Percentiles rank a stretch among this genome's conserved stretches.
Conservation (phyloP, 2,888 invertebrate genomes). For the Heliconius aoede region DNA sequence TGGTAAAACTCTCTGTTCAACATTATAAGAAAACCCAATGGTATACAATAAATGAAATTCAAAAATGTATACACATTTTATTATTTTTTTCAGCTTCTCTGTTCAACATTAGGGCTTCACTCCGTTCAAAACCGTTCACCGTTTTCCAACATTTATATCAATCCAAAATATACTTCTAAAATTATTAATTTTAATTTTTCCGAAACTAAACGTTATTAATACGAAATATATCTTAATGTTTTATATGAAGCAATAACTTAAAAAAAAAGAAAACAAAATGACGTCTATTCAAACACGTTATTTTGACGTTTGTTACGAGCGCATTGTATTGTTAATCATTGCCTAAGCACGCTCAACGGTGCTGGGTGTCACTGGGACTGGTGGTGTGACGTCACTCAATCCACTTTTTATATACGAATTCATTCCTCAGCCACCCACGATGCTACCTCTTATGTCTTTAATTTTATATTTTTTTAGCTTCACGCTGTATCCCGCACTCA, state of each 20-base stretch:
- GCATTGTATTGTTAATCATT: conserved; percentile 30
- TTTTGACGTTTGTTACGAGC: conserved; percentile 15
- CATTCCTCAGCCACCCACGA: conserved; percentile 78
- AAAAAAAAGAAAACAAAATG: not conserved
- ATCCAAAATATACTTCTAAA: too few species aligned
- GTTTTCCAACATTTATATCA: too few species aligned
- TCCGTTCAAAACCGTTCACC: too few species aligned
- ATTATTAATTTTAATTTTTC: too few species aligned
- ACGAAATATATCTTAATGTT: too few species aligned
- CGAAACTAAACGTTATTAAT: too few species aligned
- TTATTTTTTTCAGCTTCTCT: too few species aligned
- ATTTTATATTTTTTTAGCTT: conserved; percentile 31
- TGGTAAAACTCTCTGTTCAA: not conserved
- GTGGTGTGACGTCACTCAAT: conserved; percentile 59
- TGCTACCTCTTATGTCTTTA: conserved; percentile 53
- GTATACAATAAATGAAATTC: too few species aligned
- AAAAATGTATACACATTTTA: too few species aligned
- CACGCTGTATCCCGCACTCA: too few species aligned
- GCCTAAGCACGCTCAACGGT: conserved; percentile 36
- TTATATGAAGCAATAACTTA: not conserved
- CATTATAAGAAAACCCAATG: too few species aligned
- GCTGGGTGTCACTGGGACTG: conserved; percentile 53
- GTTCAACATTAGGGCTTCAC: too few species aligned
- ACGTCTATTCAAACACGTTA: not conserved
- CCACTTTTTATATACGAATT: conserved; percentile 75